Conservation (phyloP, 1,140 invertebrate species). For the Cryptotermes secundus region DNA sequence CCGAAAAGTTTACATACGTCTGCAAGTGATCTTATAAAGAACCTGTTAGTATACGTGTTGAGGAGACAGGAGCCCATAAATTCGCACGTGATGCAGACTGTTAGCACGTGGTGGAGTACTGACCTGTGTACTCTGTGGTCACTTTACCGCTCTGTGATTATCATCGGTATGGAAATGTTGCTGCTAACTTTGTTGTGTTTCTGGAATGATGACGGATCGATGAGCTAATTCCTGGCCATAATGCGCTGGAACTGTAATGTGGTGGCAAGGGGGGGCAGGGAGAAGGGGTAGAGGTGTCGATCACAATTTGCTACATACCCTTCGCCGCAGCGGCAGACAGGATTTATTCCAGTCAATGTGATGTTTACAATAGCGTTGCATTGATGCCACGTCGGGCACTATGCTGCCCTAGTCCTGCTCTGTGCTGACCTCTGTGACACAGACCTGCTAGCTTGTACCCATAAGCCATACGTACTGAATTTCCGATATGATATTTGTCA, state of each 20-base stretch:
- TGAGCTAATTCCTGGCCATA: neutral
- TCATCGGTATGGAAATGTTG: neutral
- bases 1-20: too few relatives aligned
- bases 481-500: too few relatives aligned
- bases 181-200: conserved; percentile 9
- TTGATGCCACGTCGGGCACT: neutral
- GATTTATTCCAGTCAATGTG: conserved; percentile 15
- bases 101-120: neutral
- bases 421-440: neutral
- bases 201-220: conserved; percentile 8
- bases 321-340: neutral
- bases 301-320: neutral
- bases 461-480: neutral
- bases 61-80: neutral
- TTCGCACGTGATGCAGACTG: neutral
- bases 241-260: neutral
- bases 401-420: neutral
- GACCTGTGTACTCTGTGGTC: neutral
- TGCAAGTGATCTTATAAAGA: too few relatives aligned
- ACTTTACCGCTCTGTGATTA: neutral
- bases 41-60: too few relatives aligned
- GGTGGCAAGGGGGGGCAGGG: neutral
- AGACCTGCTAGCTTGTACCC: neutral
- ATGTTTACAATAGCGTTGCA: conserved; percentile 9
- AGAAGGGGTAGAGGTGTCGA: neutral